phyloP scores from a whole-genome alignment of 2,113 vertebrate genomes.

The Lophius piscatorius region DNA sequence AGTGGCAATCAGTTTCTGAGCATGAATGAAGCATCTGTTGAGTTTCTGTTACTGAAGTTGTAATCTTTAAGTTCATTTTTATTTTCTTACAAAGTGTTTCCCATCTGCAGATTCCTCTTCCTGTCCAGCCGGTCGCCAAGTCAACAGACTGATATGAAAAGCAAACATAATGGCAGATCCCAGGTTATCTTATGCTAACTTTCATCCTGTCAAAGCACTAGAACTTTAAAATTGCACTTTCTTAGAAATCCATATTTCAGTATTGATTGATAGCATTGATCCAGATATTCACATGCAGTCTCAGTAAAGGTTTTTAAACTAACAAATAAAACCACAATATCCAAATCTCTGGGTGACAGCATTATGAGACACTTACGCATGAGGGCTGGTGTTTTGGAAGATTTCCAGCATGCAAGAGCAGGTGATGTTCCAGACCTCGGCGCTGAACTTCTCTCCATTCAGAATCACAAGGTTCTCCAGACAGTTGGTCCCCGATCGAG shows the following conservation, averaged over 20 bases:
- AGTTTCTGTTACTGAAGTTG: background rate
- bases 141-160: constrained; percentile 86
- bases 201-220: too few species aligned
- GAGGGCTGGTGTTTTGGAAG: constrained; percentile 93
- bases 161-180: constrained; percentile 32
- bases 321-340: too few species aligned
- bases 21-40: background rate
- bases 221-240: too few species aligned
- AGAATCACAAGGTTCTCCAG: constrained; percentile 97
- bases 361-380: constrained; percentile 78
- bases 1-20: too few species aligned
- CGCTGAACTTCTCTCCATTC: constrained; percentile 95
- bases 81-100: constrained; percentile 87
- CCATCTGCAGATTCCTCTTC: constrained; percentile 89
- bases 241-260: too few species aligned
- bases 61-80: background rate
- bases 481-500: constrained; percentile 97
- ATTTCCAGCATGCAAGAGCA: constrained; percentile 97
- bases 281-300: too few species aligned
- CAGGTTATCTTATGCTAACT: too few species aligned
- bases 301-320: too few species aligned
- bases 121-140: constrained; percentile 91
- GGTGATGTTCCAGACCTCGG: constrained; percentile 92
- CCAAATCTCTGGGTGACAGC: too few species aligned
- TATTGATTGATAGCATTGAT: too few species aligned